phyloP scores from a whole-genome alignment of 2,888 invertebrate species.

The Bruchidius siliquastri region DNA sequence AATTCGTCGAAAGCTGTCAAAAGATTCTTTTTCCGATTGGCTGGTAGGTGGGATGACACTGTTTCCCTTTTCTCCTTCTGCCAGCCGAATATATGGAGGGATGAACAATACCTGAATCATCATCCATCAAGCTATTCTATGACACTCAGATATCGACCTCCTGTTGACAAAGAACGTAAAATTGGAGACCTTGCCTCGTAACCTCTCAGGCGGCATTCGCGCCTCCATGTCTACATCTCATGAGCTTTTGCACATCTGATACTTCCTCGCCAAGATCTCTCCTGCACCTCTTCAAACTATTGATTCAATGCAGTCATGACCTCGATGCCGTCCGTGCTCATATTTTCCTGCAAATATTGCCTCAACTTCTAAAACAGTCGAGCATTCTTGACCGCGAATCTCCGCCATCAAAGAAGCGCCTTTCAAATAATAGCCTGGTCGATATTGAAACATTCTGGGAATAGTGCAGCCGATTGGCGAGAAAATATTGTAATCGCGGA shows the following conservation, averaged over 20 bases:
- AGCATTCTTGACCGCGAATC: background rate
- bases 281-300: background rate
- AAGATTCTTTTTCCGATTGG: too few relatives aligned
- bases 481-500: too few relatives aligned
- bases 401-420: background rate
- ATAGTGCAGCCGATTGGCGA: too few relatives aligned
- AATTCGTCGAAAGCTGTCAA: too few relatives aligned
- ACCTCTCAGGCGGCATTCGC: background rate
- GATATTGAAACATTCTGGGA: too few relatives aligned
- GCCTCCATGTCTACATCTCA: background rate
- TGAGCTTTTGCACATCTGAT: background rate
- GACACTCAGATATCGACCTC: too few relatives aligned
- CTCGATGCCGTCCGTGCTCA: background rate
- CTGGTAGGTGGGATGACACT: too few relatives aligned
- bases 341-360: background rate
- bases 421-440: background rate
- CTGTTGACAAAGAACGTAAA: too few relatives aligned
- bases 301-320: background rate
- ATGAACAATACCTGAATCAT: too few relatives aligned
- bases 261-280: background rate
- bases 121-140: too few relatives aligned
- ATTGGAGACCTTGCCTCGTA: background rate
- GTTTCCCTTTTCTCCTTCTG: too few relatives aligned
- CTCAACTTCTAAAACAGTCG: background rate
- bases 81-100: too few relatives aligned